These are phyloP conservation scores for Pontoporia blainvillei DNA, from an alignment of 2,113 vertebrate genomes.

Conservation along the genomic window DNA sequence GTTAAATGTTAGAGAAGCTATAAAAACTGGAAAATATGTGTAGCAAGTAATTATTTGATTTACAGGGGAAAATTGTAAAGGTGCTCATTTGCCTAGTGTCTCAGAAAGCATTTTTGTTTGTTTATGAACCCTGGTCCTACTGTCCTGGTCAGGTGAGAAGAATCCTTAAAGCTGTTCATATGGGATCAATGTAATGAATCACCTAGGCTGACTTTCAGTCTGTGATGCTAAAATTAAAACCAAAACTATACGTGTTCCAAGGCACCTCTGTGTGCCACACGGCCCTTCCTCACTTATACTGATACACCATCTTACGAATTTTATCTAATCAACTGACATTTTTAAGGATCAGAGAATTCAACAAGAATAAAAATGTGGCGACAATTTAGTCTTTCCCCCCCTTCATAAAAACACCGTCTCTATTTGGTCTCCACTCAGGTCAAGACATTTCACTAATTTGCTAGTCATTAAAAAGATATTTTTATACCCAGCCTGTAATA, in stretches of 20 bases:
- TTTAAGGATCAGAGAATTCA: slow-evolving; percentile 80
- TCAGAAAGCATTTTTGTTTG: slow-evolving; percentile 46
- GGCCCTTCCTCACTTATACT: slow-evolving; percentile 71
- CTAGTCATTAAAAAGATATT: slow-evolving; percentile 92
- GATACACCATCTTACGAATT: slow-evolving; percentile 75
- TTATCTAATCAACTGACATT: slow-evolving; percentile 81
- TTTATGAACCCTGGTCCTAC: background rate
- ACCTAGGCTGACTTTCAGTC: background rate
- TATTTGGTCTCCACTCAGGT: slow-evolving; percentile 87
- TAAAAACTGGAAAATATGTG: slow-evolving; percentile 69
- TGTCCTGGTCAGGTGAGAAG: background rate
- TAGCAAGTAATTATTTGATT: slow-evolving; percentile 67
- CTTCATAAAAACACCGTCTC: slow-evolving; percentile 84
- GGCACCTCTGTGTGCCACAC: slow-evolving; percentile 51
- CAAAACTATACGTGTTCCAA: slow-evolving; percentile 71
- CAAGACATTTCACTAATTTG: slow-evolving; percentile 89
- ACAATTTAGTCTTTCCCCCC: slow-evolving; percentile 78
- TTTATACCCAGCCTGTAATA: slow-evolving; percentile 90
- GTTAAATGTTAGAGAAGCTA: slow-evolving; percentile 61
- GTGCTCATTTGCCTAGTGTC: slow-evolving; percentile 41
- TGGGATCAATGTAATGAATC: slow-evolving; percentile 27
- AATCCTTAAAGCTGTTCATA: background rate
- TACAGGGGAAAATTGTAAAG: slow-evolving; percentile 55
- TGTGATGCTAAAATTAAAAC: slow-evolving; percentile 65
- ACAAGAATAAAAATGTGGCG: slow-evolving; percentile 82